Evolutionary conservation across 2,113 vertebrate genomes (phyloP), one percentile per base, ranked within the genome.

Genomic region (Psilopsiagon aymara): DNA sequence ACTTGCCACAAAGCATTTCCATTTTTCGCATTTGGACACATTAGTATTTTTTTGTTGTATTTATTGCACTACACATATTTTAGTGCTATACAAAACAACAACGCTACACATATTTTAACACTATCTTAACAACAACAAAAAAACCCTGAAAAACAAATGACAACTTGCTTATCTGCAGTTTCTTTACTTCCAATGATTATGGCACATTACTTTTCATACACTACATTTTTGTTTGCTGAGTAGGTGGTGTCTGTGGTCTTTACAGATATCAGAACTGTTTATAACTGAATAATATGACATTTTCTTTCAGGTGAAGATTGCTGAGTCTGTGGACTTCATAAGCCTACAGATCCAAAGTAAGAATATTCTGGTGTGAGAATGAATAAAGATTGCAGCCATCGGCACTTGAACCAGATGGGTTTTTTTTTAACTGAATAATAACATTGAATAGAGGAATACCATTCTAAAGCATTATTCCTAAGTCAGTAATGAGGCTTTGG

Each of bases 111-210:
- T 39, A 52, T 16, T 81, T 73, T 57, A 88, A 88, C 77, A 16
- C 4, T 62, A 12, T 19, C 10, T 3, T 37, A n/a, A 52, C 10
- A 17, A 11, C 2, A 75, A 49, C 3, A 70, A 39, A 9, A 0
- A 62, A 18, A 29, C 4, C 2, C 3, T 5, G 15, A 15, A 35
- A 74, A 69, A 15, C 8, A 74, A 81, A 57, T 37, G 7, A 44
- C 21, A 77, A n/a, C 20, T 70, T 91, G 9, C 10, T 84, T 64
- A 37, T 49, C 25, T 78, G 17, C 19, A 82, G 57, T 63, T 46
- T 31, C 17, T 63, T 82, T 62, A 28, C 2, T 5, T 63, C 9
- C 25, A 27, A 6, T 77, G 49, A 77, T 28, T 23, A 83, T 17
- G 21, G 3, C 16, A 64, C 25, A 18, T 71, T 55, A 21, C 3